A percentile compares a stretch with the other conserved stretches of the same genome.
Conservation (phyloP, 2,113 vertebrate species). For the Arothron firmamentum region DNA sequence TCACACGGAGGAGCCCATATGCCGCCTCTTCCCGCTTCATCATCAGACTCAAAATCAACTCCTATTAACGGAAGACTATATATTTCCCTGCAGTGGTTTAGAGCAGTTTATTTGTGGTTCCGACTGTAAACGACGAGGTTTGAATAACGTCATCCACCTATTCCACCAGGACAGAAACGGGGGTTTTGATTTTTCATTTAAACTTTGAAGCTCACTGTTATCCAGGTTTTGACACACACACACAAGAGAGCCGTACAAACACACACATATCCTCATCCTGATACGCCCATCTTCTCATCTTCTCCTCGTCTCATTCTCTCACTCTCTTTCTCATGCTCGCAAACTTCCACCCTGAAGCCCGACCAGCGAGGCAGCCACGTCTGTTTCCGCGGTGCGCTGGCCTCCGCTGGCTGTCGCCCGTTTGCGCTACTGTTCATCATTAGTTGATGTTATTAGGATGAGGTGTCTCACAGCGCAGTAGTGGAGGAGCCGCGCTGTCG, state of each 20-base stretch:
- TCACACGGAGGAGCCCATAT: constrained; percentile 25
- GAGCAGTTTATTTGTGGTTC: too few species aligned
- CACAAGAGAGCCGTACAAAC: not conserved
- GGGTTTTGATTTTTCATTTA: too few species aligned
- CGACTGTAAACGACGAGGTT: too few species aligned
- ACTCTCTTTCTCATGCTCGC: not conserved
- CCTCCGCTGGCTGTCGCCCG: not conserved
- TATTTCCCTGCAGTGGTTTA: too few species aligned
- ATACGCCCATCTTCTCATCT: constrained; percentile 7
- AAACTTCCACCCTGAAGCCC: constrained; percentile 14
- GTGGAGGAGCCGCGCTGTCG: constrained; percentile 2
- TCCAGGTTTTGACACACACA: constrained; percentile 1
- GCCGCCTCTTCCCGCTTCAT: not conserved
- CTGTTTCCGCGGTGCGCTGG: constrained; percentile 17
- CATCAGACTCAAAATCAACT: not conserved
- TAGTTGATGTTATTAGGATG: not conserved
- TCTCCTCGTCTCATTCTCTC: not conserved
- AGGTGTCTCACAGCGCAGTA: constrained; percentile 6
- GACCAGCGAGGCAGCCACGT: constrained; percentile 18
- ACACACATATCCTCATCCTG: constrained; percentile 9
- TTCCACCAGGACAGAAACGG: too few species aligned
- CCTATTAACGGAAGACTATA: not conserved
- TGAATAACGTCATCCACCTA: too few species aligned
- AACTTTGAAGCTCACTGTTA: not conserved
- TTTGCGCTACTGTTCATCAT: constrained; percentile 1